Evolutionary conservation across 1,140 invertebrate genomes (phyloP), one percentile per base, ranked within the genome.

Genomic region (Oncopodura yosiiana): DNA sequence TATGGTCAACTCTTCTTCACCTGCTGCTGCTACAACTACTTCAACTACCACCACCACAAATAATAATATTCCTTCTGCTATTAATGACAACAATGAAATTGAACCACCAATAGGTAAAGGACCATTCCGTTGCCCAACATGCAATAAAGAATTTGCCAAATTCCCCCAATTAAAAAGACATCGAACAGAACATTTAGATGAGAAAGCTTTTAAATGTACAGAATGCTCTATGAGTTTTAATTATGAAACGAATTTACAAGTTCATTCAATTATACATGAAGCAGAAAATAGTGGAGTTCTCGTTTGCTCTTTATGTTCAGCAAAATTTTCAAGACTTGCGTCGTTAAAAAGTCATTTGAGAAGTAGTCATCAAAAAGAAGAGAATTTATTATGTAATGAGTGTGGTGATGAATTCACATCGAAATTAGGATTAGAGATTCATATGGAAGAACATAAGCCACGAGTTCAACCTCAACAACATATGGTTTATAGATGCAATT

Each of bases 291-390:
- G 67, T n/a, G 73, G 71, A 32, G 83, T 81, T 70, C 81, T 82
- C 0, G 75, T 80, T 61, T 85, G 83, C 66, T 68, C 71, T 32
- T 69, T 71, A n/a, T 64, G 62, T 49, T 67, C 69, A n/a, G 74
- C 74, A 66, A 78, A 74, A 58, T 84, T 84, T 67, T 74, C 78
- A 1, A 70, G 82, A 45, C 69, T 81, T 37, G 82, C 82, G 14
- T 79, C 80, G 68, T 72, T 84, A 3, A 84, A 82, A 60, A 76
- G 80, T n/a, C 83, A 85, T 65, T 73, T 85, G 53, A 67, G 78
- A 65, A 53, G 82, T 5, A n/a, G n/a, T n/a, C 83, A 85, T 61
- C 76, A 82, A 65, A 76, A 75, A 58, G 82, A 84, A 61, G 82
- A 85, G 65, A 78, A 73, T 62, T 68, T 82, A 12, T 76, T 78